A percentile compares a stretch with the other conserved stretches of the same genome.
These are phyloP conservation scores for Urophycis tenuis DNA, from an alignment of 2,797 vertebrate genomes.

Conservation along the genomic window DNA sequence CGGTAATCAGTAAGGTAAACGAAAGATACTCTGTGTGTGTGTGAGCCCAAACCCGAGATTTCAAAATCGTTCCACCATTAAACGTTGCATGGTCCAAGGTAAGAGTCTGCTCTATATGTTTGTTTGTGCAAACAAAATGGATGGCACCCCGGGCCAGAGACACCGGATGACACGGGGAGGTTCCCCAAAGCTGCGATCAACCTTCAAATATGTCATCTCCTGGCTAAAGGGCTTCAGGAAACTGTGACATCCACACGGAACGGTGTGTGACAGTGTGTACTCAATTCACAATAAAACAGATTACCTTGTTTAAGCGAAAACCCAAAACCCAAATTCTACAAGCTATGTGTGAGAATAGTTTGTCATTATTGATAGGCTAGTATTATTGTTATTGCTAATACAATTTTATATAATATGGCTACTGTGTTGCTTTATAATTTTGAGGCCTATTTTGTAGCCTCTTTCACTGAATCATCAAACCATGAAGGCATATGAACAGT, in stretches of 20 bases:
- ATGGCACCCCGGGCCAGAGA: background rate
- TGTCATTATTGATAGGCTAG: background rate
- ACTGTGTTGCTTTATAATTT: background rate
- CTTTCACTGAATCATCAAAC: background rate
- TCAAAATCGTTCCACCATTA: no score
- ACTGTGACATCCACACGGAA: background rate
- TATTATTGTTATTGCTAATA: background rate
- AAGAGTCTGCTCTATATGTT: background rate
- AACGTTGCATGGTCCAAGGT: slow-evolving; percentile 1
- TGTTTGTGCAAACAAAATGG: background rate
- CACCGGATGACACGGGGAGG: background rate
- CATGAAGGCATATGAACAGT: background rate
- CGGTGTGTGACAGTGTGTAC: no score
- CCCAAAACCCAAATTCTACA: background rate
- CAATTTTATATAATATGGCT: background rate
- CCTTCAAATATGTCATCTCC: background rate
- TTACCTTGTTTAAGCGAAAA: background rate
- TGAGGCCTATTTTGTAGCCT: background rate
- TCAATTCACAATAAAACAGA: background rate
- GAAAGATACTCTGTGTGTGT: no score
- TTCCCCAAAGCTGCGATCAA: background rate
- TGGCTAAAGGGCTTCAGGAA: background rate
- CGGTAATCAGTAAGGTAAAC: background rate
- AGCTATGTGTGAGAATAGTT: background rate
- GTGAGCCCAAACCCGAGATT: no score